Conservation (phyloP, 2,888 invertebrate species). For the Folsomia candida region DNA sequence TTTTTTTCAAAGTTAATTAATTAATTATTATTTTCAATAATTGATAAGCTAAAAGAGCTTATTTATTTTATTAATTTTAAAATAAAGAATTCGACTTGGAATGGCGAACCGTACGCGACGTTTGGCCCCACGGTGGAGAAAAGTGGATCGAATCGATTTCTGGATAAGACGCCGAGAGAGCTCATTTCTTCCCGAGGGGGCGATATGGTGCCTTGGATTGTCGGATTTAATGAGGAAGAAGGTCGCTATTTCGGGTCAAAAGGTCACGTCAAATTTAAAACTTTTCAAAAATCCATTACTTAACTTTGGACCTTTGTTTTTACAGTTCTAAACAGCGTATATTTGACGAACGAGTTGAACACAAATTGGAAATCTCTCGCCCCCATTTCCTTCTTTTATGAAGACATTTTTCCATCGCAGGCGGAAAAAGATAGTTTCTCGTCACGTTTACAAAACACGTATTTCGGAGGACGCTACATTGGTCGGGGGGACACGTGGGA, state of each 20-base stretch:
- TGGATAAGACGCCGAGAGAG: slow-evolving; percentile 19
- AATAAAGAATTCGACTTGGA: not conserved
- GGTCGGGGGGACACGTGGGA: slow-evolving; percentile 7
- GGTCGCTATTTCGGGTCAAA: slow-evolving; percentile 51
- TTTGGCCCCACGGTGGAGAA: slow-evolving; percentile 14
- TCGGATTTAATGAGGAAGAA: slow-evolving; percentile 57
- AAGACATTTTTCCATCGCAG: slow-evolving; percentile 1
- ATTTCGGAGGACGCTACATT: slow-evolving; percentile 23
- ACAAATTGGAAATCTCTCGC: slow-evolving; percentile 34
- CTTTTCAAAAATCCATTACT: not conserved
- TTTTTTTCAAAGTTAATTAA: too few species aligned
- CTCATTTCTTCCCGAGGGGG: not conserved
- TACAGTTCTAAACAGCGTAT: slow-evolving; percentile 22
- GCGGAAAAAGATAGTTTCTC: not conserved
- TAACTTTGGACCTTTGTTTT: not conserved
- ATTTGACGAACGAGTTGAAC: slow-evolving; percentile 27
- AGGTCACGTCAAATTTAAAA: not conserved
- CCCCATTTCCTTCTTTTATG: slow-evolving; percentile 36
- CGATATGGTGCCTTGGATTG: slow-evolving; percentile 51
- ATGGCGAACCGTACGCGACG: slow-evolving; percentile 6
- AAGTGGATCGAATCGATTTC: not conserved
- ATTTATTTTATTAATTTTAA: not conserved
- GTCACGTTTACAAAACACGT: slow-evolving; percentile 22
- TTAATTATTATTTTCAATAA: not conserved
- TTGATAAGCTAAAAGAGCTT: too few species aligned